Evolutionary conservation across 2,113 vertebrate species (phyloP).

Genomic region (Casuarius casuarius): DNA sequence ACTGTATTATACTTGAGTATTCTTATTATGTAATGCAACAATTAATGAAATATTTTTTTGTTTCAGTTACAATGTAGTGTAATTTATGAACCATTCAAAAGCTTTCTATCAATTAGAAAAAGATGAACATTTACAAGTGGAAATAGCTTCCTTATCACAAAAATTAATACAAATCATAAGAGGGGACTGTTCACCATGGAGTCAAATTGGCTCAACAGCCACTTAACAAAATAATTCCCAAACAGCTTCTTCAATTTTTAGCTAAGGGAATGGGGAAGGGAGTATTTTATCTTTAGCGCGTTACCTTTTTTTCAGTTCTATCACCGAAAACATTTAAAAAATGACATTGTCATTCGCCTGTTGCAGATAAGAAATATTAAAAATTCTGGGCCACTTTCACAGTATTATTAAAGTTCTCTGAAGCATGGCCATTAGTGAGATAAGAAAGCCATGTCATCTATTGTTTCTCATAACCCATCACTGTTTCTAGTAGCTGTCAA

Average conservation of each 20-base stretch:
- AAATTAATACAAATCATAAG: not conserved
- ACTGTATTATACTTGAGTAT: not conserved
- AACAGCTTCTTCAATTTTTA: constrained; percentile 11
- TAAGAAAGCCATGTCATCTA: constrained; percentile 17
- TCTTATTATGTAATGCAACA: not conserved
- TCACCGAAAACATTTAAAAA: not conserved
- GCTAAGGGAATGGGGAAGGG: constrained; percentile 2
- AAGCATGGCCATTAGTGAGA: not conserved
- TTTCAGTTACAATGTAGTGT: not conserved
- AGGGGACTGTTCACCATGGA: not conserved
- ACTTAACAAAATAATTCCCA: constrained; percentile 9
- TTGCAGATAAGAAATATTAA: constrained; percentile 13
- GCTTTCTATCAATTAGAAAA: not conserved
- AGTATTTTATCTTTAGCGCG: not conserved
- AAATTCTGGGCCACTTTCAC: constrained; percentile 15
- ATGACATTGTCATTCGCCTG: not conserved
- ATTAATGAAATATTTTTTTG: not conserved
- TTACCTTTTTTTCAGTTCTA: not conserved
- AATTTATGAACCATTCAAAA: constrained; percentile 28
- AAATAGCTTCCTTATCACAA: not conserved
- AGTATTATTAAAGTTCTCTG: constrained; percentile 32
- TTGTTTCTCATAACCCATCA: constrained; percentile 35
- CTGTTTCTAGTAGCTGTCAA: constrained; percentile 5
- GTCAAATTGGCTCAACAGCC: not conserved
- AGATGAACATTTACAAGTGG: not conserved